These are phyloP conservation scores for Odocoileus hemionus DNA, from an alignment of 2,113 vertebrate species.

Conservation along the genomic window DNA sequence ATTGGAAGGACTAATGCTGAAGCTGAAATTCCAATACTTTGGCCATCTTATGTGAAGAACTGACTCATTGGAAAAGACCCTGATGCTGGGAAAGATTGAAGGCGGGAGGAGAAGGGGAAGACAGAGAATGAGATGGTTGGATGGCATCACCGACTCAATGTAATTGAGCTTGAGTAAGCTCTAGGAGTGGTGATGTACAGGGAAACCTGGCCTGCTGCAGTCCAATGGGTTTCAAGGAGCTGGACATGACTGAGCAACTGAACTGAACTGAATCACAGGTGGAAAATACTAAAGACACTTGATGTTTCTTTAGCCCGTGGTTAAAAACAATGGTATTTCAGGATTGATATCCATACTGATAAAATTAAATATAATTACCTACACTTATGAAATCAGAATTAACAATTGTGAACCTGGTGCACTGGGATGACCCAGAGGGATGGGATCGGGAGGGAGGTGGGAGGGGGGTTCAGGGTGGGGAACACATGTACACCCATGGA, in stretches of 20 bases:
- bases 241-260: background rate
- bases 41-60: background rate
- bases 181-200: background rate
- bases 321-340: background rate
- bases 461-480: no score
- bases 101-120: background rate
- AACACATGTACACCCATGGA: no score
- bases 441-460: no score
- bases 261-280: background rate
- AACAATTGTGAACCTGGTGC: background rate
- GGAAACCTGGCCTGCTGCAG: background rate
- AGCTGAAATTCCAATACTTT: background rate
- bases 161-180: background rate
- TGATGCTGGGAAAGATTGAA: background rate
- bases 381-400: background rate
- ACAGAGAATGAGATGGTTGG: background rate
- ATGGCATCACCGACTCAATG: background rate
- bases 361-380: background rate
- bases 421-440: no score
- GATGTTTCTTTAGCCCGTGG: background rate
- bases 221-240: rapidly evolving
- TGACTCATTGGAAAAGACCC: background rate
- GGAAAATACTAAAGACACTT: background rate
- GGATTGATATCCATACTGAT: background rate
- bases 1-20: background rate